These are phyloP conservation scores for Drosophila prosaltans DNA, from an alignment of 1,140 invertebrate genomes.

Conservation along the genomic window DNA sequence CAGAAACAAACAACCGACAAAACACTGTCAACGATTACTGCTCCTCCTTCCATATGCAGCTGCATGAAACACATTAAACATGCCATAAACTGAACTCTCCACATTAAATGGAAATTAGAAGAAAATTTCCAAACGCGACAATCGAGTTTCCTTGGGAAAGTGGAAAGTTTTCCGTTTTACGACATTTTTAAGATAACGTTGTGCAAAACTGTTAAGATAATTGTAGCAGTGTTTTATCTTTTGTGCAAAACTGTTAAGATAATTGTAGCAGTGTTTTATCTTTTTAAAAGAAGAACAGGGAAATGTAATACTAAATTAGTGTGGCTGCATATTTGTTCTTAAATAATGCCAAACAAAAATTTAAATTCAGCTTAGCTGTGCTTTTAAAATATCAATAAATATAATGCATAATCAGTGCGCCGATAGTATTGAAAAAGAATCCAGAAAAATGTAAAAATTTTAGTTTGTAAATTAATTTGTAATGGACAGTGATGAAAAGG, in stretches of 20 bases:
- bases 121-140: background rate
- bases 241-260: too few relatives aligned
- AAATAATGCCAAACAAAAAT: background rate
- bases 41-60: slow-evolving; percentile 7
- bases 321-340: background rate
- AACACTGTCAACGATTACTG: slow-evolving; percentile 50
- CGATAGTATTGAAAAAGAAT: too few relatives aligned
- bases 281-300: too few relatives aligned
- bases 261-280: too few relatives aligned
- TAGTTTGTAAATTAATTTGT: too few relatives aligned
- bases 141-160: slow-evolving; percentile 8
- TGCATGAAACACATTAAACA: slow-evolving; percentile 69
- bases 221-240: too few relatives aligned
- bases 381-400: too few relatives aligned
- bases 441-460: too few relatives aligned
- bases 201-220: background rate
- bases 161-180: background rate
- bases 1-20: slow-evolving; percentile 39
- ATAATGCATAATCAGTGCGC: too few relatives aligned
- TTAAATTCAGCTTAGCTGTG: too few relatives aligned
- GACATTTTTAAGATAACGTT: background rate
- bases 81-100: slow-evolving; percentile 53
- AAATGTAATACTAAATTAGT: background rate
- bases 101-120: slow-evolving; percentile 6
- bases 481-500: too few relatives aligned